phyloP scores from a whole-genome alignment of 2,888 invertebrate species.

The Bombylius discolor region DNA sequence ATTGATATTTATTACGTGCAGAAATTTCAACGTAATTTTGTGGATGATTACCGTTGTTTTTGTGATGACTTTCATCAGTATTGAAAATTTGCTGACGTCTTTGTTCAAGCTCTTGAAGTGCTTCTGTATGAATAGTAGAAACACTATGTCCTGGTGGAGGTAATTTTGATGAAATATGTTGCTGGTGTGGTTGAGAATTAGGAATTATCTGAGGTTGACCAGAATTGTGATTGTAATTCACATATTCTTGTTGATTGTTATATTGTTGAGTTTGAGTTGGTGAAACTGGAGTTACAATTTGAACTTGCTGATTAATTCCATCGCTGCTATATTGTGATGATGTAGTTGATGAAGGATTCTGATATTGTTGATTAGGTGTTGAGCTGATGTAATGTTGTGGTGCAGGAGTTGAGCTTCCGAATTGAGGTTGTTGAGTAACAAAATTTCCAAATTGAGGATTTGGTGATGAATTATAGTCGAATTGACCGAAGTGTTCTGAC shows the following conservation, averaged over 20 bases:
- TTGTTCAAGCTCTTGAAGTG: conserved; percentile 31
- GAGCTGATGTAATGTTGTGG: background rate
- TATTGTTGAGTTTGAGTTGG: conserved; percentile 15
- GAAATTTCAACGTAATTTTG: conserved; percentile 4
- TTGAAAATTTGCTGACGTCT: background rate
- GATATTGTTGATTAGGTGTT: background rate
- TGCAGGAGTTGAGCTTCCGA: background rate
- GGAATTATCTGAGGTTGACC: conserved; percentile 23
- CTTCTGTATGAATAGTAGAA: conserved; percentile 34
- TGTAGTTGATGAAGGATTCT: conserved; percentile 18
- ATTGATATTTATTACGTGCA: conserved; percentile 2
- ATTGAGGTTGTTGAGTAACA: background rate
- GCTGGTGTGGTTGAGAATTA: conserved; percentile 22
- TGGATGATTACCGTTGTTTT: conserved; percentile 8
- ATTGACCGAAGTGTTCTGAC: conserved; percentile 15
- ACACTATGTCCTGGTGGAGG: conserved; percentile 23
- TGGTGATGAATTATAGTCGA: background rate
- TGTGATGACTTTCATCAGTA: background rate
- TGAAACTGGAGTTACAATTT: conserved; percentile 33
- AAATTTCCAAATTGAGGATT: conserved; percentile 6
- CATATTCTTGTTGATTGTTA: background rate
- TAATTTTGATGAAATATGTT: conserved; percentile 1
- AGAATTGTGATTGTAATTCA: background rate
- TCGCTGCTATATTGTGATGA: conserved; percentile 29
- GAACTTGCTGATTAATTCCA: conserved; percentile 28